Evolutionary conservation across 2,113 vertebrate genomes (phyloP).

Genomic region (Larimichthys crocea): DNA sequence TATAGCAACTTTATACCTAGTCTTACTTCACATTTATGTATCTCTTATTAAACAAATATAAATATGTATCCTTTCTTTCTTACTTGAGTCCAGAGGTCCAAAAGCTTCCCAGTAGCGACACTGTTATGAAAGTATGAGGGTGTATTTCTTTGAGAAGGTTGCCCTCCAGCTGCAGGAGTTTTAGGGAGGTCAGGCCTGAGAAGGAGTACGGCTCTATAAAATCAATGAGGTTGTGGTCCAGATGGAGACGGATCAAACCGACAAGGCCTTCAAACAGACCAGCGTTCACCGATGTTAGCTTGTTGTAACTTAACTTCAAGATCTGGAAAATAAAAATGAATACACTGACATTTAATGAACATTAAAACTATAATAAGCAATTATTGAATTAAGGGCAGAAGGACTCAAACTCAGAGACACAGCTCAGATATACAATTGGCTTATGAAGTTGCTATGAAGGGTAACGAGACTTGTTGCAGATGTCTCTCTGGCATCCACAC

Average conservation of each 20-base stretch:
- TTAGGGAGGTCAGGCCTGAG: constrained; percentile 81
- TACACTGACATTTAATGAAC: neutral
- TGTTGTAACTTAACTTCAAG: constrained; percentile 88
- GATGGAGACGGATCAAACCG: constrained; percentile 81
- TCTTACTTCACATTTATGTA: neutral
- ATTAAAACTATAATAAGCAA: neutral
- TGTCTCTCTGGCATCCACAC: neutral
- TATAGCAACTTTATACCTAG: neutral
- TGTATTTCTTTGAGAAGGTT: constrained; percentile 84
- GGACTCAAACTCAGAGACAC: neutral
- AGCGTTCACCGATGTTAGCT: constrained; percentile 76
- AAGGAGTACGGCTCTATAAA: constrained; percentile 86
- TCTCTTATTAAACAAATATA: neutral
- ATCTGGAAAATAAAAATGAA: constrained; percentile 68
- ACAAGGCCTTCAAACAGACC: constrained; percentile 81
- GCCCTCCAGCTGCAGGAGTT: constrained; percentile 85
- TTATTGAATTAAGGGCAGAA: neutral
- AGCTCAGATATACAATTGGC: neutral
- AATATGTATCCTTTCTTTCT: constrained; percentile 28
- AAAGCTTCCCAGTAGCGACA: constrained; percentile 84
- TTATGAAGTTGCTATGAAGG: neutral
- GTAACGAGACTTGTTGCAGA: neutral
- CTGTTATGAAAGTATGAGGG: constrained; percentile 85
- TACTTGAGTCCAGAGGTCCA: constrained; percentile 84
- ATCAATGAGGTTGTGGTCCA: constrained; percentile 85